Evolutionary conservation across 2,888 invertebrate species (phyloP).

Genomic region (Cyaniris semiargus): DNA sequence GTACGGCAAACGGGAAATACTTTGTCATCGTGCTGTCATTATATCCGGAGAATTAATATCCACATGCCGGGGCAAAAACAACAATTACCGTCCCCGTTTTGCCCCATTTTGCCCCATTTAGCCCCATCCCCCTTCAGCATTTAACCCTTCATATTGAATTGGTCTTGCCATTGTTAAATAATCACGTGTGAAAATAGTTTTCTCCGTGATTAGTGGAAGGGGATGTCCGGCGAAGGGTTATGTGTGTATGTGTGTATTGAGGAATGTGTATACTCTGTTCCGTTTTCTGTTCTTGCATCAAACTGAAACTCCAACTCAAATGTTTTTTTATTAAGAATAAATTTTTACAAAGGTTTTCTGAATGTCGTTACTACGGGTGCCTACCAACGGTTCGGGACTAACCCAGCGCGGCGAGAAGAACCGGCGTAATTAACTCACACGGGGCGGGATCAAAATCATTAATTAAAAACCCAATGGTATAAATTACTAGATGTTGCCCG

Average conservation of each 20-base stretch:
- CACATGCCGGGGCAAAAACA: conserved; percentile 47
- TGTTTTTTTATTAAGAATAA: no score
- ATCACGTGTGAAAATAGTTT: conserved; percentile 20
- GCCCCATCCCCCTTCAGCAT: conserved; percentile 40
- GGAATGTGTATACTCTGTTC: not conserved
- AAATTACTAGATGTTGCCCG: no score
- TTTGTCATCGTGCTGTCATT: not conserved
- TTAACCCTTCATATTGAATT: conserved; percentile 41
- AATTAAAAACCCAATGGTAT: no score
- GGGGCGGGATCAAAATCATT: no score
- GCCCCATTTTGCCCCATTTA: conserved; percentile 47
- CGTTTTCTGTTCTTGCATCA: no score
- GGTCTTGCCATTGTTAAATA: conserved; percentile 6
- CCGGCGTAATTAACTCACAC: no score
- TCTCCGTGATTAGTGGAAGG: conserved; percentile 14
- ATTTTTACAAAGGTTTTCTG: no score
- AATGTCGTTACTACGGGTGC: no score
- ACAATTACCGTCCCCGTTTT: conserved; percentile 46
- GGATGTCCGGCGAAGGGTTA: conserved; percentile 20
- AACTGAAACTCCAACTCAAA: no score
- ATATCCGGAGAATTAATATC: conserved; percentile 61
- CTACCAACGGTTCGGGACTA: no score
- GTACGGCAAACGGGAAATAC: not conserved
- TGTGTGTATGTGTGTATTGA: not conserved
- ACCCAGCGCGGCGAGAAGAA: no score